These are phyloP conservation scores for Ectobius pallidus DNA, from an alignment of 2,888 invertebrate genomes.

Conservation along the genomic window DNA sequence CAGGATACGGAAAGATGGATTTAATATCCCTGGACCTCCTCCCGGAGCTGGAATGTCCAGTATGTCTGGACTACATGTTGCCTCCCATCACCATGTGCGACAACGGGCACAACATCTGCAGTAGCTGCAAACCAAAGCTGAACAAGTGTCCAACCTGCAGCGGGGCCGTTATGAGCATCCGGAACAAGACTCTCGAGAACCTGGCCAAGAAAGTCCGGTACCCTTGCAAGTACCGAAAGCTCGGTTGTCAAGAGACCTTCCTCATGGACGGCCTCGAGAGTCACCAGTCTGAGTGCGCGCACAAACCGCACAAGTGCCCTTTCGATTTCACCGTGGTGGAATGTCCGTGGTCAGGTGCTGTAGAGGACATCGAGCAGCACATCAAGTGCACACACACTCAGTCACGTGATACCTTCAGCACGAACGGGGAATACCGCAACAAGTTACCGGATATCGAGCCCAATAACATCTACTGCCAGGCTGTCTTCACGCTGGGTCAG, in stretches of 20 bases:
- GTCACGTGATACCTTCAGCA: background rate
- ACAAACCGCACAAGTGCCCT: background rate
- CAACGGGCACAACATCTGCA: conserved; percentile 17
- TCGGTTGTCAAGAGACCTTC: background rate
- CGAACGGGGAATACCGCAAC: background rate
- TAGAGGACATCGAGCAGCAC: background rate
- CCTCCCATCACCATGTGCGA: conserved; percentile 10
- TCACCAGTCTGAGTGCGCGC: background rate
- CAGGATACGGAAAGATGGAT: no score
- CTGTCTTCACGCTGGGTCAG: no score
- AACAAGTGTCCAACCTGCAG: background rate
- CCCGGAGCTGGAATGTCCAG: conserved; percentile 1
- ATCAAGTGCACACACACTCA: background rate
- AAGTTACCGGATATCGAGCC: background rate
- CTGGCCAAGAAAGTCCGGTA: background rate
- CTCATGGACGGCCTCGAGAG: background rate
- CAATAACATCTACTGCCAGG: no score
- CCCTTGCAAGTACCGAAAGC: no score
- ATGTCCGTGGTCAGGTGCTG: background rate
- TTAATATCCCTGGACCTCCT: no score
- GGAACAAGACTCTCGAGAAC: background rate
- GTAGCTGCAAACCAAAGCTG: background rate
- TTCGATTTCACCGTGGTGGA: background rate
- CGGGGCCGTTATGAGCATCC: background rate
- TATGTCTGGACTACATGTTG: conserved; percentile 15